Evolutionary conservation across 2,888 invertebrate species (phyloP), one percentile per base, ranked within the genome.

Genomic region (Unio pictorum): DNA sequence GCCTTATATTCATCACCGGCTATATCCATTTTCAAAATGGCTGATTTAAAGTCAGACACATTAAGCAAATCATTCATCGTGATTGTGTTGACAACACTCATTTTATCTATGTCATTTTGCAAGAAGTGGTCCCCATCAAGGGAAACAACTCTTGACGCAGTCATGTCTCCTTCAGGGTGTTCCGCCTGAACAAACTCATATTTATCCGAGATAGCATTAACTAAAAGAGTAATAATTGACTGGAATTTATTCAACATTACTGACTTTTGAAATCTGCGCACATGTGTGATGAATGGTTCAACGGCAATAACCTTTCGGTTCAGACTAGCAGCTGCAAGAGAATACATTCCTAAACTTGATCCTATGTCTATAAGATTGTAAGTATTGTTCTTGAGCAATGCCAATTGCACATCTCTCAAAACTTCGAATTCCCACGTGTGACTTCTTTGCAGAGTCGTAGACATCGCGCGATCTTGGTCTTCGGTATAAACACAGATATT

Each of bases 11-110:
- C 74, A 55, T 71, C 64, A 1, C 71, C 75, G 15, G 75, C 70
- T 20, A 72, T 61, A 34, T 81, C 79, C 15, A 81, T 71, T 66
- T 78, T 81, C 56, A 81, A 58, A 17, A 78, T 65, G 20, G 72
- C 78, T 18, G 55, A 58, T 34, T 72, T 72, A 15, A 73, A 74
- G 28, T 68, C 62, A 28, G 67, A n/a, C 3, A 70, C 62, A 4
- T 57, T 26, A 15, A 68, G 60, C 15, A 80, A 58, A 28, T 79
- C 77, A 55, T 74, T 67, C 26, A 80, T 58, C 4, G 70, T 72
- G 4, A 79, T 72, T 7, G 78, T 59, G 20, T 71, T 57, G 28
- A 71, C 71, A 20, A 68, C n/a, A 11, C 71, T 58, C 18, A 64
- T 62, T 20, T 26, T 56, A 23, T 64, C n/a, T 55, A 61, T 58